Evolutionary conservation across 2,888 invertebrate genomes (phyloP).

Genomic region (Oegoconia quadripuncta): DNA sequence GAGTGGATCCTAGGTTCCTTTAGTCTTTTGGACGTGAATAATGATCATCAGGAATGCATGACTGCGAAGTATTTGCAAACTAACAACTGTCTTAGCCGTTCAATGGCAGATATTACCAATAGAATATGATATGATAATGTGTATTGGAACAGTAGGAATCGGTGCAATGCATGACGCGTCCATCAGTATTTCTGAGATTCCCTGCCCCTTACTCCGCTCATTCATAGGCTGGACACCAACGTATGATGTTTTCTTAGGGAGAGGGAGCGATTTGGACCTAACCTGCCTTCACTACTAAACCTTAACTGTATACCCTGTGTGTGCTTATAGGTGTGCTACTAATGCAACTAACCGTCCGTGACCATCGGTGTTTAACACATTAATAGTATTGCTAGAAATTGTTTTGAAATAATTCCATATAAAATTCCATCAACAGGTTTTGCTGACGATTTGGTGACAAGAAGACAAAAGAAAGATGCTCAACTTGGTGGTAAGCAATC

Average conservation of each 20-base stretch:
- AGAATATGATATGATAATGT: no score
- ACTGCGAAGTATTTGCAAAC: no score
- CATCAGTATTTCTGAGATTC: no score
- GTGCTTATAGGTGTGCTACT: conserved; percentile 73
- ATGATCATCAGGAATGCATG: no score
- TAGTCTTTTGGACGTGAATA: no score
- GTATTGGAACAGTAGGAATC: no score
- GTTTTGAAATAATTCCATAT: conserved; percentile 9
- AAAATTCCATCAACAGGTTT: conserved; percentile 55
- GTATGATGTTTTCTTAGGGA: conserved; percentile 1
- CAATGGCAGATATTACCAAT: no score
- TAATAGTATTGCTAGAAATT: conserved; percentile 27
- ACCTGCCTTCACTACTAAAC: conserved; percentile 42
- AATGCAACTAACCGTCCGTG: conserved; percentile 56
- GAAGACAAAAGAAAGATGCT: conserved; percentile 75
- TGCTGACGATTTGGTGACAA: conserved; percentile 74
- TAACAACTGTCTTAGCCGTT: no score
- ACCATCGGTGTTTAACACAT: conserved; percentile 50
- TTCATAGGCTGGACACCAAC: no score
- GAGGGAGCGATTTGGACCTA: conserved; percentile 44
- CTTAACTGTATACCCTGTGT: conserved; percentile 60
- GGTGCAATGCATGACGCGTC: no score
- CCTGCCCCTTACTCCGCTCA: no score
- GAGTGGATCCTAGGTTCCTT: no score
- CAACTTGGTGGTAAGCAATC: conserved; percentile 68